Percentiles rank a stretch among this genome's conserved stretches.
Conservation (phyloP, 2,797 vertebrate species). For the Pteronotus mesoamericanus region DNA sequence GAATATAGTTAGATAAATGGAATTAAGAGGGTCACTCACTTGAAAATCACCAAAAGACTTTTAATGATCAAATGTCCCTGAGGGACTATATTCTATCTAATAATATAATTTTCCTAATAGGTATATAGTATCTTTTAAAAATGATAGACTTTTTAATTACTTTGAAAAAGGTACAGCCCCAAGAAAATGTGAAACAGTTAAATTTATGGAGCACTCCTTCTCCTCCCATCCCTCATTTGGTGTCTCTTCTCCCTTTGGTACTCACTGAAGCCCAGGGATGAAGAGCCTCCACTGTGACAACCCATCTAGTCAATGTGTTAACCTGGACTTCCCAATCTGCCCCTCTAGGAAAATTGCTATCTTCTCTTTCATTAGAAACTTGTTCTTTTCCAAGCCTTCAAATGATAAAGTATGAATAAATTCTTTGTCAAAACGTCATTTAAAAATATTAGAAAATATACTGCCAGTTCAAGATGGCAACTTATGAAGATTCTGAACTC, state of each 20-base stretch:
- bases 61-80: not conserved
- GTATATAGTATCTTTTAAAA: not conserved
- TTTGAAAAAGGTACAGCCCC: not conserved
- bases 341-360: not conserved
- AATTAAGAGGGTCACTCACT: not conserved
- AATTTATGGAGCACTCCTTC: not conserved
- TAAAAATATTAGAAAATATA: not conserved
- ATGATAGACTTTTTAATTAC: not conserved
- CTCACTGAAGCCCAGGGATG: too few relatives aligned
- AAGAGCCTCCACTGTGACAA: not conserved
- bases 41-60: not conserved
- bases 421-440: not conserved
- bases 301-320: not conserved
- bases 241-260: not conserved
- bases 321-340: not conserved
- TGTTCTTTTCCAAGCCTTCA: not conserved
- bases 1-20: not conserved
- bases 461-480: not conserved
- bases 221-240: not conserved
- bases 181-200: not conserved
- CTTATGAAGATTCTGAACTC: not conserved
- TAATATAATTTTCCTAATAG: not conserved
- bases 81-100: not conserved
- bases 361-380: not conserved
- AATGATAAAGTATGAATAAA: not conserved